Evolutionary conservation across 1,140 invertebrate genomes (phyloP).

Genomic region (Mizuhopecten yessoensis): DNA sequence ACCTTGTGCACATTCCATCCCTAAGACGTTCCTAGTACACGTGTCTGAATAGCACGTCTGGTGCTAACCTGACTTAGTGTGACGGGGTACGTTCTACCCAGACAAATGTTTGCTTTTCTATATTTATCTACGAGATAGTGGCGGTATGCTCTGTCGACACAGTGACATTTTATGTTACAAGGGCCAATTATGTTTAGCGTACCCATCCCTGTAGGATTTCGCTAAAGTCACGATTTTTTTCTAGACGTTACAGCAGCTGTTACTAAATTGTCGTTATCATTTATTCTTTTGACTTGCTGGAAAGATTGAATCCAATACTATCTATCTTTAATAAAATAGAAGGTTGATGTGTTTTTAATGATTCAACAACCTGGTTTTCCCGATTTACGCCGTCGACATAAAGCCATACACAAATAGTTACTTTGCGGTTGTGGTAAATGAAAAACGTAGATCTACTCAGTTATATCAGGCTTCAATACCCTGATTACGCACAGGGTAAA

Average conservation of each 20-base stretch:
- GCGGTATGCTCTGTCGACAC: background rate
- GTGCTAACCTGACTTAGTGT: background rate
- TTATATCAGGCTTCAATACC: background rate
- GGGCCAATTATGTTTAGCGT: background rate
- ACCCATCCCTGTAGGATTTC: background rate
- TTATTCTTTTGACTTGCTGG: background rate
- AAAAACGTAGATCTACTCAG: background rate
- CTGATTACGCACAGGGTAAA: background rate
- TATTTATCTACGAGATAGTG: background rate
- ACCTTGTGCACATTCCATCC: no score
- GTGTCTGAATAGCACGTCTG: background rate
- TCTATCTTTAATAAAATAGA: background rate
- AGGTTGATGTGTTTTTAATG: slow-evolving; percentile 4
- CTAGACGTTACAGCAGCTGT: background rate
- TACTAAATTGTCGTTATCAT: background rate
- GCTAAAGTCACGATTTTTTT: background rate
- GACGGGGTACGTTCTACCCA: slow-evolving; percentile 27
- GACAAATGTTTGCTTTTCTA: background rate
- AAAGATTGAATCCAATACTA: background rate
- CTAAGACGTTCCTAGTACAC: background rate
- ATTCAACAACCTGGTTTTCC: slow-evolving; percentile 23
- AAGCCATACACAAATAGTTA: background rate
- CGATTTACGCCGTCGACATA: background rate
- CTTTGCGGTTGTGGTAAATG: background rate
- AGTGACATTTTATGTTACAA: background rate